Conservation (phyloP, 2,797 vertebrate species). For the Rhinichthys osculus region DNA sequence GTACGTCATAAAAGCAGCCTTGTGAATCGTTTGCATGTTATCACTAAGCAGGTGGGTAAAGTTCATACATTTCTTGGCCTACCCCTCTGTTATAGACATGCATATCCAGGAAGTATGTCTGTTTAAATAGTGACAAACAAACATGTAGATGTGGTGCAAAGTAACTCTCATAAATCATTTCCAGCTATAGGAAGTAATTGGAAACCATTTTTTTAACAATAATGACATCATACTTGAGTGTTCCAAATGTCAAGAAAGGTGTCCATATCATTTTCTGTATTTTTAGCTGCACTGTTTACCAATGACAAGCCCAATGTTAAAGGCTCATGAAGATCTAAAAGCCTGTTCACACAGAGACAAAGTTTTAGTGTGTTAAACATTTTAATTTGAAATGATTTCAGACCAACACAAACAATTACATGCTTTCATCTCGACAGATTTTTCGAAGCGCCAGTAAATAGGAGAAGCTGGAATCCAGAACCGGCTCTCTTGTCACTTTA, state of each 20-base stretch:
- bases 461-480: background rate
- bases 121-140: background rate
- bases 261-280: background rate
- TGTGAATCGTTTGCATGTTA: background rate
- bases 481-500: background rate
- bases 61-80: background rate
- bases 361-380: background rate
- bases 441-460: background rate
- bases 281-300: background rate
- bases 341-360: background rate
- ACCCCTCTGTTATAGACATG: background rate
- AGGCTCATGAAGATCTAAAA: background rate
- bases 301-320: background rate
- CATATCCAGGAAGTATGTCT: conserved; percentile 1
- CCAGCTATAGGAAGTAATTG: conserved; percentile 4
- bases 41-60: background rate
- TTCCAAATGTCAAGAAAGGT: background rate
- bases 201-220: background rate
- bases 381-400: background rate
- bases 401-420: background rate
- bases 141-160: background rate
- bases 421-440: background rate
- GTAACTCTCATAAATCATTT: conserved; percentile 4
- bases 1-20: background rate
- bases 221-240: conserved; percentile 10